Percentiles rank a stretch among this genome's conserved stretches.
Evolutionary conservation across 2,113 vertebrate species (phyloP).

Genomic region (Garra rufa): DNA sequence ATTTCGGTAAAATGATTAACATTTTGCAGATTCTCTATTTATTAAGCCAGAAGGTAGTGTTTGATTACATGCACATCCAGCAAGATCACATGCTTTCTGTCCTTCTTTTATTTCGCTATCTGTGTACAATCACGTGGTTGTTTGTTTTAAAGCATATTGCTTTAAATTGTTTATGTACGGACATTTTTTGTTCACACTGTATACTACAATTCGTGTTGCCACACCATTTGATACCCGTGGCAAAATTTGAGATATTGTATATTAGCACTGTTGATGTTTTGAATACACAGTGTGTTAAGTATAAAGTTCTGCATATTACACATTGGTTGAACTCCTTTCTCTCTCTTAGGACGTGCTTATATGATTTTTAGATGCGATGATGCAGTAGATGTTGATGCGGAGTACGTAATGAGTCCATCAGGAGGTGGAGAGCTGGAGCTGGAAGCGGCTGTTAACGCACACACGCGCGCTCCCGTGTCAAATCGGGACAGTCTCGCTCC

Average conservation of each 20-base stretch:
- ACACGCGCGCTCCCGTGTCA: slow-evolving; percentile 24
- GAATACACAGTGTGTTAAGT: background rate
- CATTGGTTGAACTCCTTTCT: background rate
- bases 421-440: background rate
- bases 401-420: background rate
- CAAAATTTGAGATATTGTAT: background rate
- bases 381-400: background rate
- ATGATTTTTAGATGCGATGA: background rate
- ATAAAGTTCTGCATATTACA: background rate
- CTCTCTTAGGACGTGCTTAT: background rate
- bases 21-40: too few species aligned
- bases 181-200: too few species aligned
- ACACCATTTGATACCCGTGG: background rate
- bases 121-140: background rate
- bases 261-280: background rate
- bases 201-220: background rate
- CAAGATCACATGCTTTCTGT: too few species aligned
- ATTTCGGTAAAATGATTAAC: too few species aligned
- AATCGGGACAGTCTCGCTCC: slow-evolving; percentile 34
- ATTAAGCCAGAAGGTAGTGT: background rate
- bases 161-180: too few species aligned
- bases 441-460: background rate
- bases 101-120: background rate
- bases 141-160: too few species aligned
- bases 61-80: too few species aligned